Evolutionary conservation across 2,888 invertebrate species (phyloP), one percentile per base, ranked within the genome.

Genomic region (Lithophane semibrunnea): DNA sequence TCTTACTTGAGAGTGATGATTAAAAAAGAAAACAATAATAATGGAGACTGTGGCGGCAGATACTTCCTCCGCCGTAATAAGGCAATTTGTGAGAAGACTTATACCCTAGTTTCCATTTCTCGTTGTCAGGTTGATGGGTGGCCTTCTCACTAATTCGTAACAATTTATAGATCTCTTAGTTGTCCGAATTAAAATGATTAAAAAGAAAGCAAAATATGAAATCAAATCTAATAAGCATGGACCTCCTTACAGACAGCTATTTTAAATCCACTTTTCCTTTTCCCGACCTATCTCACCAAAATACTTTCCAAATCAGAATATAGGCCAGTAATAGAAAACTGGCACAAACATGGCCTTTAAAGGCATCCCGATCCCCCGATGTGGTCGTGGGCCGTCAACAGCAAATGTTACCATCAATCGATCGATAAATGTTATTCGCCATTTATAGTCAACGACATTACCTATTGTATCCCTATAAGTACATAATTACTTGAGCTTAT

Each of bases 321-420:
- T 79, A 80, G 84, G 78, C 54, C 75, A 82, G 64, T 47, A 54
- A 66, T 84, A 70, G 82, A 86, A 85, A 87, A 79, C 86, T 71
- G 52, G 78, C 79, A 86, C 79, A 73, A 73, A 73, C 68, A 56
- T 64, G 65, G 61, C 86, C 84, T 82, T 79, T 78, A 82, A 87
- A 80, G 88, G 88, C 29, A 77, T 75, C 72, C 65, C 42, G 83
- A 87, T 84, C 49, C 73, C 75, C 67, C 77, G 82, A 86, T 87
- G 80, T 79, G 79, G 77, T 78, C 79, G 84, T 75, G 73, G 80
- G 71, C 82, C 84, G 82, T 85, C 86, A 85, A 84, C 71, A 66
- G 77, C 72, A 37, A 86, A 85, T 79, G 84, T 79, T 84, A 37
- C 65, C 87, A 85, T 87, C 88, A 87, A 84, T 86, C 84, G 79